Evolutionary conservation across 2,888 invertebrate species (phyloP).

Genomic region (Pachliopta kotzebuea): DNA sequence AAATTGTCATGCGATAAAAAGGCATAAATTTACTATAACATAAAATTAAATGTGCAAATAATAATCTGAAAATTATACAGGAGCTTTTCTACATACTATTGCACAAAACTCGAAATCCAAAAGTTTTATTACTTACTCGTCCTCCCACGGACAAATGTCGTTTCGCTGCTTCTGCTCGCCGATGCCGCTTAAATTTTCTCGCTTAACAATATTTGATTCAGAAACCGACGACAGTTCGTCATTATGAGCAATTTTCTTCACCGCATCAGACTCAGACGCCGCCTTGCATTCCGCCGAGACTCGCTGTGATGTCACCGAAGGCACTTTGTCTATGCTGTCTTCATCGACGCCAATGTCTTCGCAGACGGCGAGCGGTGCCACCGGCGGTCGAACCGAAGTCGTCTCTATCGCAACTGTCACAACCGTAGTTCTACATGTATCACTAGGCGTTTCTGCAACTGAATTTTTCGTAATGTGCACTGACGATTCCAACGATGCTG

Average conservation of each 20-base stretch:
- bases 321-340: conserved; percentile 81
- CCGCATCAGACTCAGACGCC: conserved; percentile 60
- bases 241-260: conserved; percentile 64
- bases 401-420: conserved; percentile 25
- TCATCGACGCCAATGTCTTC: conserved; percentile 86
- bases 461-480: conserved; percentile 47
- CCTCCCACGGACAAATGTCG: conserved; percentile 97
- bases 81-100: conserved; percentile 8
- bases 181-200: conserved; percentile 62
- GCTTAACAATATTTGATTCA: conserved; percentile 70
- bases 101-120: conserved; percentile 5
- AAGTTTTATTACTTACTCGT: conserved; percentile 88
- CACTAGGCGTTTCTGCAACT: conserved; percentile 61
- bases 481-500: conserved; percentile 60
- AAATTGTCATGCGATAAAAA: conserved; percentile 21
- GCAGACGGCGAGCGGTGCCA: conserved; percentile 85
- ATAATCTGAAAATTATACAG: neutral
- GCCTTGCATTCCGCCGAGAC: conserved; percentile 51
- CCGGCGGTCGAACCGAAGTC: conserved; percentile 48
- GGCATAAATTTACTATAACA: neutral
- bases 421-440: conserved; percentile 40
- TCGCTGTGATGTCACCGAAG: conserved; percentile 61
- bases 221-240: conserved; percentile 68
- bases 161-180: conserved; percentile 81
- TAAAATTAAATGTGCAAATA: conserved; percentile 17